phyloP scores from a whole-genome alignment of 2,113 vertebrate genomes.

The Potamarius usumacintae region DNA sequence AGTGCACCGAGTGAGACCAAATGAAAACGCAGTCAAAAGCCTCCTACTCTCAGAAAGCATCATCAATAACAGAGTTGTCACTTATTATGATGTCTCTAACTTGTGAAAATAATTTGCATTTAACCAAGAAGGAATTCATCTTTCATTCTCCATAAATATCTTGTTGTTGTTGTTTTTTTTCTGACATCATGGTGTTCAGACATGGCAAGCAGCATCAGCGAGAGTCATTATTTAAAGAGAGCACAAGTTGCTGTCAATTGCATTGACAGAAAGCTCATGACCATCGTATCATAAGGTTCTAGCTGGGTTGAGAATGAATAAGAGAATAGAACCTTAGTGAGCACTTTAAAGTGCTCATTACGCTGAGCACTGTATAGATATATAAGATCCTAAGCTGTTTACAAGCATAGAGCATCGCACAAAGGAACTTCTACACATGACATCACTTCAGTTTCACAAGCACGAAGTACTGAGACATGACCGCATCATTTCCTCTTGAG shows the following conservation, averaged over 20 bases:
- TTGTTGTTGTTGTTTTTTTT: not conserved
- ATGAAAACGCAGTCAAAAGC: conserved; percentile 11
- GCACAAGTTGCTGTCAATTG: not conserved
- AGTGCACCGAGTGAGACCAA: conserved; percentile 11
- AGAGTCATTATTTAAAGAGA: not conserved
- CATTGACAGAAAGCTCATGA: not conserved
- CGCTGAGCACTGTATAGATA: too few species aligned
- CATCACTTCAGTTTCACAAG: not conserved
- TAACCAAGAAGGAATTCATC: conserved; percentile 12
- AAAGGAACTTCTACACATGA: too few species aligned
- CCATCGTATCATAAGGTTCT: not conserved
- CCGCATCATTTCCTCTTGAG: not conserved
- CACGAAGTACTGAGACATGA: not conserved
- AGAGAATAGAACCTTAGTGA: not conserved
- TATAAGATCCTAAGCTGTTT: not conserved
- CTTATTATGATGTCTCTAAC: conserved; percentile 54
- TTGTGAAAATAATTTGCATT: conserved; percentile 6
- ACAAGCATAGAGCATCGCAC: not conserved
- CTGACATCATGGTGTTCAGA: conserved; percentile 1
- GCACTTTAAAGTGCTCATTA: too few species aligned
- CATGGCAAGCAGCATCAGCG: not conserved
- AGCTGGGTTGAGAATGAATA: not conserved
- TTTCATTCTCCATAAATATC: not conserved
- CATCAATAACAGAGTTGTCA: conserved; percentile 59
- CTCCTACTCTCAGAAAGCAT: conserved; percentile 14